Evolutionary conservation across 2,888 invertebrate species (phyloP), one percentile per base, ranked within the genome.

Genomic region (Eupithecia vulgata): DNA sequence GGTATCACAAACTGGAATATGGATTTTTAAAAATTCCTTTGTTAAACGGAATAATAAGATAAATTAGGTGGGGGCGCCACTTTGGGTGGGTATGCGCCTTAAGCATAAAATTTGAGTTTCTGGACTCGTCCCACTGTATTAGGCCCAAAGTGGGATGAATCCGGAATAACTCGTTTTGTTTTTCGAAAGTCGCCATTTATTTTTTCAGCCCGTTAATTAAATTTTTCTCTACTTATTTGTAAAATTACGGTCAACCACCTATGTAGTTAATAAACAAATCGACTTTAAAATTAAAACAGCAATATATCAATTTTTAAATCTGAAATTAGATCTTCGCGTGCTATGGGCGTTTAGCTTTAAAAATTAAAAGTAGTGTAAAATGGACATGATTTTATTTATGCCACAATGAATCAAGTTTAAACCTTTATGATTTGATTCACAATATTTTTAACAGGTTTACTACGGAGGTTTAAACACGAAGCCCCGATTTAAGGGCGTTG

Each of bases 261-360:
- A n/a, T n/a, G n/a, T n/a, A 52, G 21, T 25, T 61, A 25, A 61
- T 61, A 34, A 59, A 34, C 34, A 69, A 72, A 75, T 64, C 45
- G 52, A 62, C 35, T 67, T 73, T 67, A 37, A 68, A 71, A 74
- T 74, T 66, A 71, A 66, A 74, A 74, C 66, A 62, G 48, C 71
- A 25, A 59, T 74, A 68, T 76, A 75, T 76, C 72, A 71, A 72
- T 76, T 78, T 71, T 64, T 70, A 72, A 78, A 77, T 79, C 76
- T 73, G 57, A 80, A 81, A 82, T 80, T 80, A 78, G 74, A 75
- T 76, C 71, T 73, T 82, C 72, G 82, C 82, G 82, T 82, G 82
- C 64, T 67, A 73, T 65, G 76, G 30, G 66, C 72, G 72, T 74
- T 74, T 68, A 72, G 45, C 57, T 71, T 25, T 52, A 64, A 65